phyloP scores from a whole-genome alignment of 2,888 invertebrate species.

The Drosophila yooni region DNA sequence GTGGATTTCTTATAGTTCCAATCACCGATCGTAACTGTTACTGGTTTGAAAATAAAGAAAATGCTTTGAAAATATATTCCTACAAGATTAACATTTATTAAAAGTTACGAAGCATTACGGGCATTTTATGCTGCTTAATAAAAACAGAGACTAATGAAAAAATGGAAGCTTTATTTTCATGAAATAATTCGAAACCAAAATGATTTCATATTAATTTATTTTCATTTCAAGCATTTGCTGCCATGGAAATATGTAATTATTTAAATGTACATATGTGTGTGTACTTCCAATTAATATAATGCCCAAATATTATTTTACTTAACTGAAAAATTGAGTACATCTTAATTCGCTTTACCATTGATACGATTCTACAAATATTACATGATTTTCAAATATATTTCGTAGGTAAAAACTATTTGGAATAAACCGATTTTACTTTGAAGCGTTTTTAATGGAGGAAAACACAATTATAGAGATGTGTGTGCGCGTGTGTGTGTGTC shows the following conservation, averaged over 20 bases:
- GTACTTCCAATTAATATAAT: background rate
- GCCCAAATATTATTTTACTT: background rate
- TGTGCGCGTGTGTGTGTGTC: background rate
- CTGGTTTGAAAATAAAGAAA: background rate
- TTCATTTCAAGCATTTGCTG: background rate
- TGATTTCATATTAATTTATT: background rate
- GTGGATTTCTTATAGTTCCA: background rate
- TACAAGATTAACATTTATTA: background rate
- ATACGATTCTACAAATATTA: background rate
- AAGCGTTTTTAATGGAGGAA: background rate
- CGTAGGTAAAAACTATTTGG: background rate
- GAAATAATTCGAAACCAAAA: background rate
- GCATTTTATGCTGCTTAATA: background rate
- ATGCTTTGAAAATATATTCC: background rate
- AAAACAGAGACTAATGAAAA: background rate
- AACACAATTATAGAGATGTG: background rate
- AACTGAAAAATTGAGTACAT: background rate
- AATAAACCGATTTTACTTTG: background rate
- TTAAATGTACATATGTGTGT: background rate
- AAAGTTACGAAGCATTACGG: background rate
- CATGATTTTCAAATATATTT: background rate
- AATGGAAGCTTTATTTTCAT: too few species aligned
- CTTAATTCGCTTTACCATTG: background rate
- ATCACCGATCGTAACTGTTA: background rate
- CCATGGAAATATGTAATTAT: background rate